phyloP scores from a whole-genome alignment of 2,797 vertebrate genomes.

The Brotula barbata region DNA sequence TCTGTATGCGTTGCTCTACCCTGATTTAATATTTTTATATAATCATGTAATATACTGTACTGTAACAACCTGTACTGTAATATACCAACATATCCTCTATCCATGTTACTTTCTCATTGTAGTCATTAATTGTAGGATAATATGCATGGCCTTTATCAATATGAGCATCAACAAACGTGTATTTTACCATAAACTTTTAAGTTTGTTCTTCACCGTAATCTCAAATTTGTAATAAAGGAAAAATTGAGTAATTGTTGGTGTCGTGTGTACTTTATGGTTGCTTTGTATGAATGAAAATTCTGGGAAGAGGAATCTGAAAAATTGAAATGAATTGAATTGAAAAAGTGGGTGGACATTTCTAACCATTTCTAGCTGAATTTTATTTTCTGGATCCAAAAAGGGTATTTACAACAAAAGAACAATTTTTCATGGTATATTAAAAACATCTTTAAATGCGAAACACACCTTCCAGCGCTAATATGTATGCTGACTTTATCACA shows the following conservation, averaged over 20 bases:
- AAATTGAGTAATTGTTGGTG: constrained; percentile 25
- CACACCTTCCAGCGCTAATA: constrained; percentile 61
- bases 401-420: constrained; percentile 52
- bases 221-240: constrained; percentile 74
- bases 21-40: constrained; percentile 74
- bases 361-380: constrained; percentile 21
- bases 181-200: constrained; percentile 60
- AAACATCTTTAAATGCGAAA: constrained; percentile 53
- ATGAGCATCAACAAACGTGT: constrained; percentile 55
- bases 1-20: constrained; percentile 51
- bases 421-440: constrained; percentile 46
- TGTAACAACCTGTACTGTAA: constrained; percentile 66
- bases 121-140: constrained; percentile 53
- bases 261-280: constrained; percentile 40
- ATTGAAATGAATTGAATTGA: neutral
- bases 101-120: constrained; percentile 58
- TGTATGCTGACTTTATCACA: constrained; percentile 66
- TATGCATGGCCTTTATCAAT: constrained; percentile 73
- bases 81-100: constrained; percentile 55
- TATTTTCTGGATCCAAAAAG: constrained; percentile 55
- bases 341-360: constrained; percentile 1
- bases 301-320: constrained; percentile 12
- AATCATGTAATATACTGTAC: constrained; percentile 67
- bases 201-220: constrained; percentile 67
- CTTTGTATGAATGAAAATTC: neutral